Percentiles rank a stretch among this genome's conserved stretches.
These are phyloP conservation scores for Mythimna loreyi DNA, from an alignment of 2,888 invertebrate species.

Conservation along the genomic window DNA sequence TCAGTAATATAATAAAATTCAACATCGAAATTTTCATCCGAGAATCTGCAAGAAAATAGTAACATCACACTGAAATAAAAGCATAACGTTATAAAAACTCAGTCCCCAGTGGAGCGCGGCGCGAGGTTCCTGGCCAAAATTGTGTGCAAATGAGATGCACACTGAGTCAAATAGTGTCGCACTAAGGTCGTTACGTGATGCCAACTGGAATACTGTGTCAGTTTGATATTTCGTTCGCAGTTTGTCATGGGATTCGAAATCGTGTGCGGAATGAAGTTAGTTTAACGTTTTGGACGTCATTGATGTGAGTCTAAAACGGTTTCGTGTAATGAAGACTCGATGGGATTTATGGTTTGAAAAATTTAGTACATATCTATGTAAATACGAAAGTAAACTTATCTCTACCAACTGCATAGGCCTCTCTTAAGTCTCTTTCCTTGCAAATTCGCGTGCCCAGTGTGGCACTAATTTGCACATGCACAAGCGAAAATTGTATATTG, in stretches of 20 bases:
- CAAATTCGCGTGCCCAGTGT: too few species aligned
- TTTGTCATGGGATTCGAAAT: slow-evolving; percentile 21
- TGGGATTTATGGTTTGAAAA: too few species aligned
- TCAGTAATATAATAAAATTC: too few species aligned
- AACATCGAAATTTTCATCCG: background rate
- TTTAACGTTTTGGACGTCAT: slow-evolving; percentile 1
- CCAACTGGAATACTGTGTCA: slow-evolving; percentile 29
- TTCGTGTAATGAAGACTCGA: too few species aligned
- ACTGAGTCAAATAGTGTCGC: slow-evolving; percentile 34
- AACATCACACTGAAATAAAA: slow-evolving; percentile 5
- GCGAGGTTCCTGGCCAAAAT: slow-evolving; percentile 31
- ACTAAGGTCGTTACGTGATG: slow-evolving; percentile 38
- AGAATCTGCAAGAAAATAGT: background rate
- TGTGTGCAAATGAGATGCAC: slow-evolving; percentile 44
- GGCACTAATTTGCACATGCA: too few species aligned
- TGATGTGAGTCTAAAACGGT: too few species aligned
- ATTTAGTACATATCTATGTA: too few species aligned
- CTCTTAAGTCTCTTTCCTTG: too few species aligned
- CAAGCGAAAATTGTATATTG: too few species aligned
- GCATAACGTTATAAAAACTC: slow-evolving; percentile 17
- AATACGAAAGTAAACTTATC: too few species aligned
- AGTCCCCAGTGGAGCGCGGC: slow-evolving; percentile 18
- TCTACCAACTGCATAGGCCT: too few species aligned
- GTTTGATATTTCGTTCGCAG: slow-evolving; percentile 34
- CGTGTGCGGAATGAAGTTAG: slow-evolving; percentile 19